Conservation (phyloP, 1,140 invertebrate species). For the Euborellia annulipes region DNA sequence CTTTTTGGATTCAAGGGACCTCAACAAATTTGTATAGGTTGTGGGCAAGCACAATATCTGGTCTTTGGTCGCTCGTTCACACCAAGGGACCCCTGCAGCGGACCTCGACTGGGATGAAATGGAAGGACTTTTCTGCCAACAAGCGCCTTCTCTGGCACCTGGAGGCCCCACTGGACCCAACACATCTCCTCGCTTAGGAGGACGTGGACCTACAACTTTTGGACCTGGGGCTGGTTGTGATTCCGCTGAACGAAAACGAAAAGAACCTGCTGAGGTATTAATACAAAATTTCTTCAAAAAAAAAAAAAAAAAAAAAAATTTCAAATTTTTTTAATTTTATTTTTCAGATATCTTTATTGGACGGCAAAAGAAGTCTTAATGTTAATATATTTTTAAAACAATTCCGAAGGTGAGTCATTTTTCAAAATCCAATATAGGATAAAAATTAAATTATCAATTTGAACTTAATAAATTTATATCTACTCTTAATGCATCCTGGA, state of each 20-base stretch:
- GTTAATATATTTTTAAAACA: constrained; percentile 98
- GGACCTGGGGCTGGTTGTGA: too few relatives aligned
- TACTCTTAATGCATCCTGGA: neutral
- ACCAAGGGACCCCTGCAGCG: constrained; percentile 60
- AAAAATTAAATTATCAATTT: neutral
- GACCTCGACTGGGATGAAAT: constrained; percentile 82
- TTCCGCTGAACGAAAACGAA: constrained; percentile 20
- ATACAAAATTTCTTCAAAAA: neutral
- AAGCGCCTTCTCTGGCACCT: constrained; percentile 40
- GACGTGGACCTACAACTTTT: constrained; percentile 15
- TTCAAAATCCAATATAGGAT: too few relatives aligned
- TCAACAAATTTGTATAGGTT: constrained; percentile 32
- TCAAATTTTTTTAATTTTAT: constrained; percentile 19
- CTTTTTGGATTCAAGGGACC: too few relatives aligned
- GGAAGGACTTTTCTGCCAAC: constrained; percentile 83
- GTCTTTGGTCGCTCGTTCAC: constrained; percentile 71
- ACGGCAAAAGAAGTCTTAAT: constrained; percentile 90
- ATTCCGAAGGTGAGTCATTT: constrained; percentile 65
- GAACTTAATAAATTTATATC: neutral
- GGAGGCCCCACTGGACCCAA: constrained; percentile 21
- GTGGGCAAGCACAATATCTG: constrained; percentile 81
- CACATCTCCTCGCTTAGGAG: constrained; percentile 5
- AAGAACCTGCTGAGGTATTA: constrained; percentile 24
- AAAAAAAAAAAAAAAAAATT: too few relatives aligned
- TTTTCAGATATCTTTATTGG: constrained; percentile 67